These are phyloP conservation scores for Epizoanthus rinbou DNA, from an alignment of 92 coral and sea anemone genomes.

Conservation along the genomic window DNA sequence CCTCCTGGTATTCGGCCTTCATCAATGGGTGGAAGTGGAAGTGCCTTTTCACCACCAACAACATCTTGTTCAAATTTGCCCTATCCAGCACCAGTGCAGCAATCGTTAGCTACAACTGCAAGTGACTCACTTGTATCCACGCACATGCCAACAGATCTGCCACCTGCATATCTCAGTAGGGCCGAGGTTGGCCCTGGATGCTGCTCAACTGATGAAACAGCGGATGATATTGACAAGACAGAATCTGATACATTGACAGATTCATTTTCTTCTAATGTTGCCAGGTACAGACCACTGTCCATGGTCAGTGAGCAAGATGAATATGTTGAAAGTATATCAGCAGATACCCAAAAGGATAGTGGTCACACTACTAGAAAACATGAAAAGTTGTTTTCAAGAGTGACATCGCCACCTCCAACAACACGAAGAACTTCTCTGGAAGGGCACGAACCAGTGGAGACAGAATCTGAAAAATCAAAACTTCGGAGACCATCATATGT, in stretches of 20 bases:
- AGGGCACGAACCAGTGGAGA: slow-evolving; percentile 16
- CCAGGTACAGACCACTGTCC: slow-evolving; percentile 69
- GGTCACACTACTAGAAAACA: slow-evolving; percentile 10
- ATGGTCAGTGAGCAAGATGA: slow-evolving; percentile 81
- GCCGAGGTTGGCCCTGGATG: slow-evolving; percentile 37
- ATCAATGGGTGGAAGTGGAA: slow-evolving; percentile 21
- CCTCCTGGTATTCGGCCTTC: background rate
- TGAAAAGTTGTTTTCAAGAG: slow-evolving; percentile 6
- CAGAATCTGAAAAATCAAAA: slow-evolving; percentile 43
- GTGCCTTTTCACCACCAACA: slow-evolving; percentile 18
- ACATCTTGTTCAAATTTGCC: slow-evolving; percentile 4
- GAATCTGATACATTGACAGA: background rate
- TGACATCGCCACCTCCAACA: slow-evolving; percentile 42
- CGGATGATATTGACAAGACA: background rate
- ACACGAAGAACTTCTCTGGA: slow-evolving; percentile 50
- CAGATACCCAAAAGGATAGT: slow-evolving; percentile 40
- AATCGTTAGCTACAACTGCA: background rate
- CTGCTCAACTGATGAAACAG: slow-evolving; percentile 26
- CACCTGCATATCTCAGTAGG: slow-evolving; percentile 21
- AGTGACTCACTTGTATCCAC: background rate
- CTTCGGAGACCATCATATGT: slow-evolving; percentile 92
- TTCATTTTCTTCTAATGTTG: background rate
- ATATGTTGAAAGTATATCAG: slow-evolving; percentile 39
- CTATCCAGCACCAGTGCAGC: background rate
- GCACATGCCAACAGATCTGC: background rate